Evolutionary conservation across 2,113 vertebrate species (phyloP).

Genomic region (Mustelus asterias): DNA sequence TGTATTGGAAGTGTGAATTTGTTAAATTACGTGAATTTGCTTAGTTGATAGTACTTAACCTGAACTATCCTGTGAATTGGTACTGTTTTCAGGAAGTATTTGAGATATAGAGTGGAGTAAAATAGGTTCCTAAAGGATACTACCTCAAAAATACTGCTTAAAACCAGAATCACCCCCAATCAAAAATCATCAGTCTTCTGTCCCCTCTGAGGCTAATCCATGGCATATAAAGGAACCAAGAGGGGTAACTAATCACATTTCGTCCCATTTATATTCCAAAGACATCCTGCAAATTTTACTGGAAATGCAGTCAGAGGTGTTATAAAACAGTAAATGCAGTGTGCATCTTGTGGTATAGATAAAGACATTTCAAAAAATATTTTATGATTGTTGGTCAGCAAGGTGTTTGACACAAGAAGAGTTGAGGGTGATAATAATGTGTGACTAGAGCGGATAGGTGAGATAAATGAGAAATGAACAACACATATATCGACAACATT

Average conservation of each 20-base stretch:
- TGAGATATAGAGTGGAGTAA: neutral
- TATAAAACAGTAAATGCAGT: neutral
- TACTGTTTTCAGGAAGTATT: neutral
- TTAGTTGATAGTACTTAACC: neutral
- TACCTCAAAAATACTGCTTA: neutral
- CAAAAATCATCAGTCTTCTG: neutral
- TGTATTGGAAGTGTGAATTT: neutral
- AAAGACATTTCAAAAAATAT: neutral
- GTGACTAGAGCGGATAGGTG: neutral
- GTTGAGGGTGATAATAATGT: neutral
- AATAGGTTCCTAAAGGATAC: neutral
- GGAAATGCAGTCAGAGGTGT: neutral
- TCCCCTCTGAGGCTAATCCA: neutral
- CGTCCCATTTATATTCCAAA: neutral
- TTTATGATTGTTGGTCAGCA: neutral
- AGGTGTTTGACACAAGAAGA: neutral
- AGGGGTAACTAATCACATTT: neutral
- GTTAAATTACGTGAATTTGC: neutral
- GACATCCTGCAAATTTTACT: neutral
- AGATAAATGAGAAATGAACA: neutral
- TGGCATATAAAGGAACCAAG: neutral
- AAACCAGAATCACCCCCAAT: neutral
- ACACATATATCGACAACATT: neutral
- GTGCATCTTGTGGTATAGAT: neutral
- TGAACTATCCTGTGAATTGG: neutral